phyloP scores from a whole-genome alignment of 2,797 vertebrate genomes.

The Pyrocephalus nanus region DNA sequence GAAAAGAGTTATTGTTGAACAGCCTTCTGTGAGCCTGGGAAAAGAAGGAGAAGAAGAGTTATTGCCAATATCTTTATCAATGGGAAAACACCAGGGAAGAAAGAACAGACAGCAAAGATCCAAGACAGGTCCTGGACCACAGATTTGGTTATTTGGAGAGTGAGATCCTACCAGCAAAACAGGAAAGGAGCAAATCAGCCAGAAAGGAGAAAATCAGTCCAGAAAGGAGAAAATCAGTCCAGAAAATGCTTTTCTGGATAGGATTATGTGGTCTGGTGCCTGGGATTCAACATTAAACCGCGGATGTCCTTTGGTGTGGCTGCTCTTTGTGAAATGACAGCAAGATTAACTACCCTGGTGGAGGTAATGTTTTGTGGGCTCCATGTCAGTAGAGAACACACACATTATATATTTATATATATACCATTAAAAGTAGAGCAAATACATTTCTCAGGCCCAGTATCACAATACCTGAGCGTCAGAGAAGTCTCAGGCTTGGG shows the following conservation, averaged over 20 bases:
- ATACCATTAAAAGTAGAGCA: neutral
- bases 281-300: neutral
- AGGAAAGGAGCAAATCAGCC: neutral
- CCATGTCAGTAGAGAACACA: neutral
- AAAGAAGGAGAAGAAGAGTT: neutral
- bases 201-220: neutral
- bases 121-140: rapidly evolving
- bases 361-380: neutral
- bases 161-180: neutral
- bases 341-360: neutral
- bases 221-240: neutral
- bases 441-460: neutral
- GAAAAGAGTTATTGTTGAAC: neutral
- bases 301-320: neutral
- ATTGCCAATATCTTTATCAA: neutral
- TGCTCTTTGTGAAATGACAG: neutral
- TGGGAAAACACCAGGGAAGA: neutral
- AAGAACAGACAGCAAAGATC: neutral
- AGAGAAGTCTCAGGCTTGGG: neutral
- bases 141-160: neutral
- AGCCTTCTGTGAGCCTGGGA: neutral
- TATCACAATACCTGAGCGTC: neutral
- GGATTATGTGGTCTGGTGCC: neutral
- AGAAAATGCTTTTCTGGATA: neutral
- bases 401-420: neutral